A percentile compares a stretch with the other conserved stretches of the same genome.
Conservation (phyloP, 2,888 invertebrate genomes). For the Hipparchia sbordonii region DNA sequence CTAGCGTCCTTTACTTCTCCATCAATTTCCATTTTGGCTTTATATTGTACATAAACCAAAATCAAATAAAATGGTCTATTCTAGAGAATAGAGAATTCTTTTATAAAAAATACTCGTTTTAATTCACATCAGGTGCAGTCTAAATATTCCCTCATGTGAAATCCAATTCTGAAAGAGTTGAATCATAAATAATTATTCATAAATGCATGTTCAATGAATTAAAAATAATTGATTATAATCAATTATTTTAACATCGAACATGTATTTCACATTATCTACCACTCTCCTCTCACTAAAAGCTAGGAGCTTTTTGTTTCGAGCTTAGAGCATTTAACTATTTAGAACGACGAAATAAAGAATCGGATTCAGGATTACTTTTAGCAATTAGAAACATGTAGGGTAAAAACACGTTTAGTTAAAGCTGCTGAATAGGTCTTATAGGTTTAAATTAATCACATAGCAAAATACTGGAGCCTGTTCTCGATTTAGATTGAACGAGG, state of each 20-base stretch:
- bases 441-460: conserved; percentile 1
- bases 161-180: neutral
- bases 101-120: neutral
- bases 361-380: neutral
- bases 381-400: neutral
- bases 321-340: neutral
- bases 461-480: conserved; percentile 13
- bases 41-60: too few species aligned
- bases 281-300: too few species aligned
- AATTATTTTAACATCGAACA: too few species aligned
- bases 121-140: neutral
- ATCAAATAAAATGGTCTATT: too few species aligned
- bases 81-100: neutral
- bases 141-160: neutral
- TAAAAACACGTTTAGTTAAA: neutral
- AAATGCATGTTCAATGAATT: too few species aligned
- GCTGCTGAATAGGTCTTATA: neutral
- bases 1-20: too few species aligned
- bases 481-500: conserved; percentile 24
- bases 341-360: neutral
- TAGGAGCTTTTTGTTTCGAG: too few species aligned
- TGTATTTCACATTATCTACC: neutral
- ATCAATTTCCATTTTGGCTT: too few species aligned
- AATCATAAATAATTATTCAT: too few species aligned
- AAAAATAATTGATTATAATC: too few species aligned